Base-by-base conservation (phyloP, 2,888 invertebrate species). In the Melanargia galathea region DNA sequence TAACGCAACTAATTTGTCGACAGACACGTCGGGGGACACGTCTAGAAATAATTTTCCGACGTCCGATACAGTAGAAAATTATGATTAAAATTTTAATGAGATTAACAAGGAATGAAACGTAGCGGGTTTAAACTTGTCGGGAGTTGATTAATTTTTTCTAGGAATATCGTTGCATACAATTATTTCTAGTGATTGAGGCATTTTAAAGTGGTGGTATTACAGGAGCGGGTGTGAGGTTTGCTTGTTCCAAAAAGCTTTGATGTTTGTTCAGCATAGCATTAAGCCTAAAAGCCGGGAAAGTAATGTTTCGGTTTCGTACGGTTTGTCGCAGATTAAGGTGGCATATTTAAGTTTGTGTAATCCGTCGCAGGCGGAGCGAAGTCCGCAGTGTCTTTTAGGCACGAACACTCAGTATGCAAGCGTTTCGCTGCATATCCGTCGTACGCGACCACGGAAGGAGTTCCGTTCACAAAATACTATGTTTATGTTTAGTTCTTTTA, bases 391-490 rank as follows among this genome's bases (percentile, higher is more conserved):
- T 90, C 90, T 91, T 90, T 90, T 89, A 90, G 88, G 90, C 84
- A 86, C 87, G 89, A 83, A 88, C 90, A 86, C 86, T 91, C 88
- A 88, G 90, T 89, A 91, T 91, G 91, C 91, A 88, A 87, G 87
- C 87, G 87, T 87, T 87, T 89, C 86, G 85, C 88, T 87, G 83
- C 82, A 89, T 85, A 90, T 90, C 89, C 90, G 88, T 86, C 88
- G 84, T 87, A 86, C 82, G 84, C 87, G 87, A 84, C 86, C 88
- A 82, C 86, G 84, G 86, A 84, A 89, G 85, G 85, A 89, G 85
- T 85, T 87, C 87, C 86, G 87, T 86, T 87, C 84, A 88, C 88
- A 89, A 90, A 90, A 90, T 90, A 87, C 84, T 82, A 83, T 86
- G 86, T 88, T 86, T 85, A 85, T 86, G 81, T 85, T 82, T 78